Evolutionary conservation across 2,888 invertebrate genomes (phyloP).

Genomic region (Periphyllus acericola): DNA sequence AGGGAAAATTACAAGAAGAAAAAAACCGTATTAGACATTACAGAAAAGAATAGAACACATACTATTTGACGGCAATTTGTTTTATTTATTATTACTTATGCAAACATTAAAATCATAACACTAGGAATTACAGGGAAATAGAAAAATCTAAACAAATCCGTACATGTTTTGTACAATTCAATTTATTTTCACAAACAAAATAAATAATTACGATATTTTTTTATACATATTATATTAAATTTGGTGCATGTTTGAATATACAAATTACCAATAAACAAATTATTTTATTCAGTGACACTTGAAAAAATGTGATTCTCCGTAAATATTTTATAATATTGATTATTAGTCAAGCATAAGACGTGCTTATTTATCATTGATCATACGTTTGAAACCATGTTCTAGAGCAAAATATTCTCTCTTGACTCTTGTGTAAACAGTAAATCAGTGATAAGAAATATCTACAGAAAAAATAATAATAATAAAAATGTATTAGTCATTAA

Average conservation of each 20-base stretch:
- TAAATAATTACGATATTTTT: constrained; percentile 18
- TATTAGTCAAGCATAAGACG: constrained; percentile 76
- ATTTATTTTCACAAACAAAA: constrained; percentile 46
- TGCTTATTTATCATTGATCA: constrained; percentile 80
- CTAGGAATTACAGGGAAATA: constrained; percentile 58
- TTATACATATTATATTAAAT: constrained; percentile 33
- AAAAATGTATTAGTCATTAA: not conserved
- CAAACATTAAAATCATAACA: not conserved
- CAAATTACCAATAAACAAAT: constrained; percentile 7
- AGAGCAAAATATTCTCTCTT: constrained; percentile 92
- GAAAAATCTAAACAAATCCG: constrained; percentile 30
- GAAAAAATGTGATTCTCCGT: not conserved
- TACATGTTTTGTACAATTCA: constrained; percentile 35
- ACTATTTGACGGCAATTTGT: constrained; percentile 48
- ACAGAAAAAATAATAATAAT: constrained; percentile 65
- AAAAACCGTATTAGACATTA: constrained; percentile 43
- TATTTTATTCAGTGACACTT: not conserved
- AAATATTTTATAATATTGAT: constrained; percentile 7
- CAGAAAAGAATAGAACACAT: constrained; percentile 43
- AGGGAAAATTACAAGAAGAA: constrained; percentile 61
- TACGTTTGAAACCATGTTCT: constrained; percentile 79
- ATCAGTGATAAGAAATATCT: constrained; percentile 93
- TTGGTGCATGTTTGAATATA: constrained; percentile 22
- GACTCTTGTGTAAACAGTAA: constrained; percentile 90
- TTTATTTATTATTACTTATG: not conserved